phyloP scores from a whole-genome alignment of 1,140 invertebrate genomes.

The Heliconius hermathena region DNA sequence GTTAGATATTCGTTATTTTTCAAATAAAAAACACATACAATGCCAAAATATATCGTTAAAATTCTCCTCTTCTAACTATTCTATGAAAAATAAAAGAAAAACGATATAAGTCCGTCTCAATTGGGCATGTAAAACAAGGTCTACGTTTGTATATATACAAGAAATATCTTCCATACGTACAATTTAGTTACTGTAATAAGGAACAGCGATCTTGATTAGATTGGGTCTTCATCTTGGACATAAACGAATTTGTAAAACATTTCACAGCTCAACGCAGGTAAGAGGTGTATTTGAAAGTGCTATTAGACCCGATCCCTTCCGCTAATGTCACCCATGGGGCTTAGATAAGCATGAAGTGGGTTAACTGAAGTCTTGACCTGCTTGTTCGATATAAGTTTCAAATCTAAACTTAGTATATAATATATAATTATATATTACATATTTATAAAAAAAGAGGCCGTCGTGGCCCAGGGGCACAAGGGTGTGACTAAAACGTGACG shows the following conservation, averaged over 20 bases:
- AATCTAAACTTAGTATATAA: neutral
- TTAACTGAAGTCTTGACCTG: slow-evolving; percentile 25
- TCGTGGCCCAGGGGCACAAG: no score
- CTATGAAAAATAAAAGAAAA: no score
- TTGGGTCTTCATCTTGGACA: slow-evolving; percentile 8
- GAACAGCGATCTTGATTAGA: slow-evolving; percentile 6
- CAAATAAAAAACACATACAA: no score
- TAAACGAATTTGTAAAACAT: slow-evolving; percentile 30
- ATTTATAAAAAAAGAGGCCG: no score
- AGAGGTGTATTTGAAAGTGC: slow-evolving; percentile 23
- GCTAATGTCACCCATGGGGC: slow-evolving; percentile 20
- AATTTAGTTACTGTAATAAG: neutral
- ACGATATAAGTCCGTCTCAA: no score
- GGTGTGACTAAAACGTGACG: no score
- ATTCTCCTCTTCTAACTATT: no score
- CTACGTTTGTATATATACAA: neutral
- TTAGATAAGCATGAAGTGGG: slow-evolving; percentile 17
- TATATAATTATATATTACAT: neutral
- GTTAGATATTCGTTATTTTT: no score
- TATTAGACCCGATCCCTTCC: slow-evolving; percentile 30
- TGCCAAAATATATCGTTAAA: no score
- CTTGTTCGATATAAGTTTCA: slow-evolving; percentile 5
- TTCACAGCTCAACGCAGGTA: slow-evolving; percentile 21
- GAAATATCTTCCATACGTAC: neutral
- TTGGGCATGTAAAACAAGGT: no score